Evolutionary conservation across 2,797 vertebrate species (phyloP), one percentile per base, ranked within the genome.

Genomic region (Dendrocincla tyrannina): DNA sequence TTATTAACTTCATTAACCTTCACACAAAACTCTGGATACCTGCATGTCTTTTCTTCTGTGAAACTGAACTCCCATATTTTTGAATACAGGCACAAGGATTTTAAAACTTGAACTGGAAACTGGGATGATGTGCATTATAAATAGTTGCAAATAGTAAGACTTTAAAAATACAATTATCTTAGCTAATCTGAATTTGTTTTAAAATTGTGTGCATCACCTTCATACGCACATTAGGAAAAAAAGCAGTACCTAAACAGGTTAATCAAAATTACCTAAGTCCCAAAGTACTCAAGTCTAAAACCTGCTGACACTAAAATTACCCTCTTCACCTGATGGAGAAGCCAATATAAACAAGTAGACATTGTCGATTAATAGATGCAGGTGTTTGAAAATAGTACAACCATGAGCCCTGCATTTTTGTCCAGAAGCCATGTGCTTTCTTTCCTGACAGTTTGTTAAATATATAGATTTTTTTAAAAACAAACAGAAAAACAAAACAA

Each of bases 301-400:
- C 28, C 42, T 41, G 25, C 23, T 72, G 44, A 17, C 28, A 28
- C 66, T 91, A 88, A 93, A 91, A 94, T 76, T 85, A 81, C 3
- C 9, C 28, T 60, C 47, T 44, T 53, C 68, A 66, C 84, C 72
- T 96, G 75, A 42, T 42, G 13, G 46, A 88, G 63, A 82, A 89
- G 62, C 28, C 56, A 39, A 10, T 6, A 24, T 58, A 91, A 92
- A 80, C 92, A 95, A 86, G 23, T 42, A 55, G 72, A 23, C 11
- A 20, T 82, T 82, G 50, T 73, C 86, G 85, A 73, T 76, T 33
- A 95, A 91, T 88, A 93, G 75, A 58, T 81, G 77, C 92, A 95
- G 89, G 55, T 92, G 87, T 89, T 92, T 17, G 87, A 77, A 94
- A 93, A 46, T 30, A 83, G 23, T 13, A 24, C 37, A 56, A 32